These are phyloP conservation scores for Xenops minutus DNA, from an alignment of 2,797 vertebrate species.

Conservation along the genomic window DNA sequence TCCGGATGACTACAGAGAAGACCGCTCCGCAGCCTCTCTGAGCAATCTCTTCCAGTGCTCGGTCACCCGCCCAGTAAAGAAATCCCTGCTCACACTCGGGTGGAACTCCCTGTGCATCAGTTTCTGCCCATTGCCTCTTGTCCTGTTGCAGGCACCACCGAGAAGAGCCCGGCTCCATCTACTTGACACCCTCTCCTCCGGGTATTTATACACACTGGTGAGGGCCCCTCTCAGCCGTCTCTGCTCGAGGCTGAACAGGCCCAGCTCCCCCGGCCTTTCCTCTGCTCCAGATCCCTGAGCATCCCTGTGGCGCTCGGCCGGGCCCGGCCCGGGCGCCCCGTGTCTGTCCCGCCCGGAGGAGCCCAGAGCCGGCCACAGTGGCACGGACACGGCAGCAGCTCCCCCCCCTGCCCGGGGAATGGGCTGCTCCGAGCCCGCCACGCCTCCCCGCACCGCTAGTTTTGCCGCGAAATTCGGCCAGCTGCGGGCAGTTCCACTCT, in stretches of 20 bases:
- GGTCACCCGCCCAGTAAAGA: not conserved
- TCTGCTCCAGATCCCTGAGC: not conserved
- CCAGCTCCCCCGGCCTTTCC: not conserved
- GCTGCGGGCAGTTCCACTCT: not conserved
- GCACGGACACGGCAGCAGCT: rapidly evolving
- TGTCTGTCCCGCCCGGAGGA: rapidly evolving
- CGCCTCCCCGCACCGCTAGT: rapidly evolving
- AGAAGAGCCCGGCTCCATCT: not conserved
- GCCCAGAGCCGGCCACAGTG: rapidly evolving
- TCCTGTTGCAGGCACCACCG: not conserved
- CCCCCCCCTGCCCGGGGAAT: not conserved
- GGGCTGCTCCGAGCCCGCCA: not conserved
- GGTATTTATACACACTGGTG: too few species aligned
- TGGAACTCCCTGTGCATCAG: not conserved
- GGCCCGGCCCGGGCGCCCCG: not conserved
- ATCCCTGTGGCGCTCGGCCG: not conserved
- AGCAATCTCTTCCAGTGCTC: too few species aligned
- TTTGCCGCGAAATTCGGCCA: not conserved
- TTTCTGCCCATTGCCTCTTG: not conserved
- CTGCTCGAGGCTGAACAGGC: not conserved
- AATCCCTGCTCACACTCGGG: not conserved
- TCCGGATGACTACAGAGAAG: not conserved
- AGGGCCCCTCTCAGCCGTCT: not conserved
- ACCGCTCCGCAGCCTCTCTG: too few species aligned
- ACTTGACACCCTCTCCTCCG: too few species aligned